These are phyloP conservation scores for Falcunculus frontatus DNA, from an alignment of 2,113 vertebrate species.

Conservation along the genomic window DNA sequence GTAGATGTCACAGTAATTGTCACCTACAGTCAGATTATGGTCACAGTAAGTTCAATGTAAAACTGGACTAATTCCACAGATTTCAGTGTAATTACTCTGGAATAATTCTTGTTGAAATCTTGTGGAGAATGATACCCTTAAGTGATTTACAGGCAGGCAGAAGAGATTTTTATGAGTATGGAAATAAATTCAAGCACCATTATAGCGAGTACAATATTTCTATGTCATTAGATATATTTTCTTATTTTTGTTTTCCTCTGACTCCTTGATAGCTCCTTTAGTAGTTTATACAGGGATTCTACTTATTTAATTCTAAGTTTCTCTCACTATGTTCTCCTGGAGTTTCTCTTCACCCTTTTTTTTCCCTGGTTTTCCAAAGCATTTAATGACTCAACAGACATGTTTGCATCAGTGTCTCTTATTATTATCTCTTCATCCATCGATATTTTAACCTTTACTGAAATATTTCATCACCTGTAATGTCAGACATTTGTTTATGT, in stretches of 20 bases:
- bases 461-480: neutral
- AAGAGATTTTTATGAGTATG: neutral
- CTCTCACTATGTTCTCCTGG: neutral
- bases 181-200: neutral
- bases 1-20: neutral
- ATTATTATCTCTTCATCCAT: neutral
- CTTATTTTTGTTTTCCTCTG: neutral
- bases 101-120: neutral
- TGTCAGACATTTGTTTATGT: neutral
- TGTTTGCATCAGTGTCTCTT: neutral
- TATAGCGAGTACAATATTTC: neutral
- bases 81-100: neutral
- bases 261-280: neutral
- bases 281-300: neutral
- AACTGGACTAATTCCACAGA: neutral
- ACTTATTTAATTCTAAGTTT: neutral
- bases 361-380: neutral
- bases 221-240: neutral
- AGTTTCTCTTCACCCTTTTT: neutral
- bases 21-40: neutral
- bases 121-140: neutral
- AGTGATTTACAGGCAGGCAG: neutral
- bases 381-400: neutral
- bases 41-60: neutral
- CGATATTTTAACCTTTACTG: neutral